A percentile compares a stretch with the other conserved stretches of the same genome.
phyloP scores from a whole-genome alignment of 2,797 vertebrate genomes.

The Meda fulgida region DNA sequence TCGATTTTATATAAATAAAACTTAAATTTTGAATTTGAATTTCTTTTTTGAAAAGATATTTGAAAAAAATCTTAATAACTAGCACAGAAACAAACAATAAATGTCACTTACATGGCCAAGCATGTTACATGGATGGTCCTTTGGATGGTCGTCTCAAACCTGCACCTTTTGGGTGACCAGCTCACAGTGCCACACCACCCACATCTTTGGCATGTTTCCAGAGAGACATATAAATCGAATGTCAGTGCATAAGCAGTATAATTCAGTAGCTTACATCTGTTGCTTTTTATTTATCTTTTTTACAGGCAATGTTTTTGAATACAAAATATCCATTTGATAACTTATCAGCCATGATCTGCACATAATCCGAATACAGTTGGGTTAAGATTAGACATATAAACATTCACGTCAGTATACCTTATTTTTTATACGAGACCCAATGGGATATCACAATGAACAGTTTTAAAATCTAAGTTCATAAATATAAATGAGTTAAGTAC shows the following conservation, averaged over 20 bases:
- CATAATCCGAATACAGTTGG: background rate
- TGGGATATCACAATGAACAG: background rate
- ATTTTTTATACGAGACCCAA: background rate
- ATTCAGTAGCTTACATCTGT: background rate
- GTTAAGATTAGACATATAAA: background rate
- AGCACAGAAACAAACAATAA: background rate
- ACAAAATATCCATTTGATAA: background rate
- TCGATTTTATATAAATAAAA: too few relatives aligned
- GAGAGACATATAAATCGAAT: constrained; percentile 3
- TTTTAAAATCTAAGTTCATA: background rate
- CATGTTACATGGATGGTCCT: background rate
- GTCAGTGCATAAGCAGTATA: background rate
- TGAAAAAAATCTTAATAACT: background rate
- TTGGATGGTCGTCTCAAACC: background rate
- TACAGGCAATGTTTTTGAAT: background rate
- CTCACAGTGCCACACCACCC: background rate
- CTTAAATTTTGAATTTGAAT: too few relatives aligned
- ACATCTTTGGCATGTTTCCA: background rate
- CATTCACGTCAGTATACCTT: background rate
- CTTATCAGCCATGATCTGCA: background rate
- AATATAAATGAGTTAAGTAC: background rate
- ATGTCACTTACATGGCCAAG: background rate
- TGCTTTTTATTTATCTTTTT: background rate
- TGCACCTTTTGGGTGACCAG: background rate
- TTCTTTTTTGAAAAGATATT: too few relatives aligned